These are phyloP conservation scores for Hexactinellida sp. DNA, from an alignment of 37 sponge, comb jelly and placozoan genomes.

Conservation along the genomic window DNA sequence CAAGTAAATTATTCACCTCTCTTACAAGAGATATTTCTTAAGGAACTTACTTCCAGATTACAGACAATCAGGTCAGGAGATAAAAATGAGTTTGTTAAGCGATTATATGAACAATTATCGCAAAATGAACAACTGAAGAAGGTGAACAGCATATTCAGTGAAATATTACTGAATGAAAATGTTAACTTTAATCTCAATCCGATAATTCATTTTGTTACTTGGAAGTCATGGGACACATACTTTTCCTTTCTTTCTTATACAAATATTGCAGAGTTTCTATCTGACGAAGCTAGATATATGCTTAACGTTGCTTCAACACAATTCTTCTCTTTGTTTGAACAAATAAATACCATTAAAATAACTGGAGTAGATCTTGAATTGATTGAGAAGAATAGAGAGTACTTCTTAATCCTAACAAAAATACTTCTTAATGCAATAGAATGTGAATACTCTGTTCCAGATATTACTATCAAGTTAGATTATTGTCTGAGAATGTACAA, in stretches of 20 bases:
- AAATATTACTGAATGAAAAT: background rate
- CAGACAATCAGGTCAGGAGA: background rate
- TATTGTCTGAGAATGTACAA: background rate
- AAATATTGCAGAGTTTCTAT: background rate
- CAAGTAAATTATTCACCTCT: background rate
- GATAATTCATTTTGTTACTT: background rate
- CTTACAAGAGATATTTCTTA: constrained; percentile 1
- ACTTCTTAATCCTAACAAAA: background rate
- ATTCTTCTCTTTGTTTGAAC: background rate
- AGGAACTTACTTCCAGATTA: background rate
- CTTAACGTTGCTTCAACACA: background rate
- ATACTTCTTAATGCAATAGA: background rate
- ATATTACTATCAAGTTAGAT: background rate
- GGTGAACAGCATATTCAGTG: background rate
- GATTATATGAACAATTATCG: background rate
- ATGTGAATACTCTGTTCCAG: background rate
- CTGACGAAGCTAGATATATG: background rate
- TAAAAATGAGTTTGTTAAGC: background rate
- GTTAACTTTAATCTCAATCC: background rate
- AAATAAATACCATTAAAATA: background rate
- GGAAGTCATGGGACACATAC: background rate
- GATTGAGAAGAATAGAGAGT: background rate
- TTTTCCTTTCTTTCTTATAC: background rate
- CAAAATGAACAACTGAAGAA: background rate
- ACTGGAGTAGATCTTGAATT: background rate